A percentile compares a stretch with the other conserved stretches of the same genome.
phyloP scores from a whole-genome alignment of 1,140 invertebrate species.

The Trichogramma pretiosum region DNA sequence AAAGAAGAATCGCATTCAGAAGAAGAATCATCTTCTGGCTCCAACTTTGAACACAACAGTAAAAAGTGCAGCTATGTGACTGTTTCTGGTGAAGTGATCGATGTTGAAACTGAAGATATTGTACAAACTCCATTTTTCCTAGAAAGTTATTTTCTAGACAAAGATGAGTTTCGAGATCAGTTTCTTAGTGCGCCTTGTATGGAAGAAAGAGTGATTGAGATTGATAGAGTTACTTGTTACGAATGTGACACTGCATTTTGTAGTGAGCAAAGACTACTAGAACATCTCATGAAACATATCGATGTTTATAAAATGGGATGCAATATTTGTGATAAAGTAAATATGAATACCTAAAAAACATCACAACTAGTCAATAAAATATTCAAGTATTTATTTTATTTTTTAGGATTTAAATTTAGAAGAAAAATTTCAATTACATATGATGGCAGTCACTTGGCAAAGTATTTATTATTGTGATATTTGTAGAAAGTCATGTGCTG shows the following conservation, averaged over 20 bases:
- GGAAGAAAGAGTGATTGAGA: conserved; percentile 5
- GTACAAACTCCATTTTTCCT: conserved; percentile 20
- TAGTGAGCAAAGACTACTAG: conserved; percentile 16
- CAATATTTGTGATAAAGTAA: conserved; percentile 19
- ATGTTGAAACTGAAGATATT: conserved; percentile 11
- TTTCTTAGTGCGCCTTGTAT: conserved; percentile 3
- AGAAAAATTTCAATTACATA: conserved; percentile 20
- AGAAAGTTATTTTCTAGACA: conserved; percentile 19
- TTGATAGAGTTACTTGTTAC: conserved; percentile 17
- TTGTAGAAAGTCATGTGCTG: conserved; percentile 22
- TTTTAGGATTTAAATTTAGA: conserved; percentile 20
- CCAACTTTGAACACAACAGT: conserved; percentile 6
- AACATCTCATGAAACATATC: conserved; percentile 20
- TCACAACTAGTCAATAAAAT: neutral
- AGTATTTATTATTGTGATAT: conserved; percentile 21
- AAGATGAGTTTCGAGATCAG: conserved; percentile 9
- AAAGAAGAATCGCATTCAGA: conserved; percentile 8
- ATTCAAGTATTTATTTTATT: conserved; percentile 1
- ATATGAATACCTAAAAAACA: too few relatives aligned
- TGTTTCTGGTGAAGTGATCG: conserved; percentile 9
- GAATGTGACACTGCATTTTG: conserved; percentile 19
- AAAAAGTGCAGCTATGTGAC: conserved; percentile 11
- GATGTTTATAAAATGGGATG: conserved; percentile 19
- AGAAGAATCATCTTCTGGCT: conserved; percentile 3
- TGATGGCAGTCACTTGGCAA: conserved; percentile 21